Evolutionary conservation across 2,797 vertebrate genomes (phyloP), one percentile per base, ranked within the genome.

Genomic region (Hoplostethus atlanticus): DNA sequence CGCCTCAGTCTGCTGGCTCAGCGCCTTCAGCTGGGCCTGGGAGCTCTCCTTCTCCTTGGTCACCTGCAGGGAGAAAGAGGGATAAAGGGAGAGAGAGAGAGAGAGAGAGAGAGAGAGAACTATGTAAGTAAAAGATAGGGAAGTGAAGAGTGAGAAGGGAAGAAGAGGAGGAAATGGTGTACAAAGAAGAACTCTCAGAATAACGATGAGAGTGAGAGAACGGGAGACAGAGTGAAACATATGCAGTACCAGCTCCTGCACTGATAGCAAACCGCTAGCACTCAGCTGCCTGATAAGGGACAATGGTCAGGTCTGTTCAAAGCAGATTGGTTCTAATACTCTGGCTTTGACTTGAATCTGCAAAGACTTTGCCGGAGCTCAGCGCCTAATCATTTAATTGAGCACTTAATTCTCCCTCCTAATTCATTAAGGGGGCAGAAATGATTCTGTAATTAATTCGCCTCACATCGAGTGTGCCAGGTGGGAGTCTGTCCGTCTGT

Each of bases 1-100:
- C 2, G 76, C 96, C 86, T 98, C 97, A 16, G 93, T 90, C 84
- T 97, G 96, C 85, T 96, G 95, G 81, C 95, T 79, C n/a, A 96
- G 93, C 76, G 88, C 82, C 59, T 95, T 95, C 77, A 97, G 90
- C 73, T 96, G 96, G 81, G 71, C 92, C 87, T 94, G 95, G 64
- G 94, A 81, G 63, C 93, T 93, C 73, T 97, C 96, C 64, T 91
- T 96, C 89, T 97, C 96, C 90, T 94, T 96, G 30, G 90, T 71
- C 52, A 88, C 90, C 97, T 98, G 92, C 38, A 16, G 76, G 47
- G 30, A 13, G 31, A 10, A 31, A 15, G 44, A 77, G 71, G 60
- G 67, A 64, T 73, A 47, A 58, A 53, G 46, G 48, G 17, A 65
- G 44, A 64, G 47, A 73, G 54, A 5, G 8, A 11, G 57, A 61